A percentile compares a stretch with the other conserved stretches of the same genome.
phyloP scores from a whole-genome alignment of 2,113 vertebrate genomes.

The Phasianus colchicus region DNA sequence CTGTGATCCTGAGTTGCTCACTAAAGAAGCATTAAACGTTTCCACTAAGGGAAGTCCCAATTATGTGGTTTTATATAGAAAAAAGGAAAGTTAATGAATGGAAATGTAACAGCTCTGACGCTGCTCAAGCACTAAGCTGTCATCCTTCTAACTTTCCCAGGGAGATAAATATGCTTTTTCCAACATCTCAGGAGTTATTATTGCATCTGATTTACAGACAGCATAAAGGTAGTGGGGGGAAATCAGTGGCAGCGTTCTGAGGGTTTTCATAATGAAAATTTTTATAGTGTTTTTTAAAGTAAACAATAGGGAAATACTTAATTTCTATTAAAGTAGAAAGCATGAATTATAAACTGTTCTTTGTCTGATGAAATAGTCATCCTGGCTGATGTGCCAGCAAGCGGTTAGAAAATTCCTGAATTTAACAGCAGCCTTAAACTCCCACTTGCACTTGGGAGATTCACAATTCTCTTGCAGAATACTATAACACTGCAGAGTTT shows the following conservation, averaged over 20 bases:
- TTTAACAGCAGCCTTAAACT: neutral
- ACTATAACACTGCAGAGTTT: accelerated
- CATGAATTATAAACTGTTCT: neutral
- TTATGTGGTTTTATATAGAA: constrained; percentile 58
- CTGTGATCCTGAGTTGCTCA: constrained; percentile 33
- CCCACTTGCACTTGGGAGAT: neutral
- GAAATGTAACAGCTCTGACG: constrained; percentile 59
- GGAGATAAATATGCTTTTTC: constrained; percentile 56
- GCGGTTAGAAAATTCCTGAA: neutral
- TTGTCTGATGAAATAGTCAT: neutral
- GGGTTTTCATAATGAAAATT: constrained; percentile 19
- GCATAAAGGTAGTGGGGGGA: neutral
- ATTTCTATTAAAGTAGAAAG: neutral
- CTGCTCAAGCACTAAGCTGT: constrained; percentile 35
- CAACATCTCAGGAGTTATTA: constrained; percentile 54
- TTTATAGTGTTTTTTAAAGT: neutral
- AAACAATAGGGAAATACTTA: neutral
- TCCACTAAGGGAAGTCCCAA: constrained; percentile 66
- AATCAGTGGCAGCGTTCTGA: neutral
- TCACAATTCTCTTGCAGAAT: neutral
- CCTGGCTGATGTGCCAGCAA: neutral
- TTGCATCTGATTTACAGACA: constrained; percentile 52
- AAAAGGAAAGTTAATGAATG: constrained; percentile 61
- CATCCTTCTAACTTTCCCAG: constrained; percentile 51
- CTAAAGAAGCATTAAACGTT: constrained; percentile 59